Conservation (phyloP, 2,113 vertebrate genomes). For the Mesembrinibis cayennensis region DNA sequence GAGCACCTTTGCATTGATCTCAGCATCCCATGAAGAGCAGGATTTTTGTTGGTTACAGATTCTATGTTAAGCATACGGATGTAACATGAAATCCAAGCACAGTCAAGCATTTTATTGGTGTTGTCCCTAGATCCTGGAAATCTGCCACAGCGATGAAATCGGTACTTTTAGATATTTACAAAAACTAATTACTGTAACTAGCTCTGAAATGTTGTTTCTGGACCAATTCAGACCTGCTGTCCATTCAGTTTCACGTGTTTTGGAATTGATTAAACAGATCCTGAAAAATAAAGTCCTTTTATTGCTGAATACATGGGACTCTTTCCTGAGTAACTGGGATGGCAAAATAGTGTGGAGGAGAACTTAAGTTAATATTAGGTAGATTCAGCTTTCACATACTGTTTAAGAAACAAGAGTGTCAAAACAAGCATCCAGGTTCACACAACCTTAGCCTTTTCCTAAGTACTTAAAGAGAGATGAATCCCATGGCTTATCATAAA, state of each 20-base stretch:
- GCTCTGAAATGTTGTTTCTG: background rate
- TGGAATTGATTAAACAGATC: background rate
- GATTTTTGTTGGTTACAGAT: background rate
- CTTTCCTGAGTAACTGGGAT: background rate
- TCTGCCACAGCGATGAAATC: background rate
- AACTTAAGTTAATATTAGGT: background rate
- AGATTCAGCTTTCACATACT: background rate
- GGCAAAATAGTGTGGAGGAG: background rate
- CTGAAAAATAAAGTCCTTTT: background rate
- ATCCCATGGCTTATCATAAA: background rate
- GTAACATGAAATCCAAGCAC: background rate
- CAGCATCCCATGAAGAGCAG: background rate
- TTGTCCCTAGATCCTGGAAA: background rate
- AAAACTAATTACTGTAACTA: background rate
- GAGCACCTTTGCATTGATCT: background rate
- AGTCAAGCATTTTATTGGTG: background rate
- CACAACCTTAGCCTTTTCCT: background rate
- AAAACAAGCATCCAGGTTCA: background rate
- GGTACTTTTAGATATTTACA: background rate
- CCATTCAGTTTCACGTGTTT: background rate
- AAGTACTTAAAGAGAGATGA: background rate
- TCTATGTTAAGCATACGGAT: background rate
- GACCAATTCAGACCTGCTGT: background rate
- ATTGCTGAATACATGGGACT: background rate
- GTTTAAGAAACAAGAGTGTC: background rate